These are phyloP conservation scores for Folsomia manolachei DNA, from an alignment of 2,888 invertebrate species.

Conservation along the genomic window DNA sequence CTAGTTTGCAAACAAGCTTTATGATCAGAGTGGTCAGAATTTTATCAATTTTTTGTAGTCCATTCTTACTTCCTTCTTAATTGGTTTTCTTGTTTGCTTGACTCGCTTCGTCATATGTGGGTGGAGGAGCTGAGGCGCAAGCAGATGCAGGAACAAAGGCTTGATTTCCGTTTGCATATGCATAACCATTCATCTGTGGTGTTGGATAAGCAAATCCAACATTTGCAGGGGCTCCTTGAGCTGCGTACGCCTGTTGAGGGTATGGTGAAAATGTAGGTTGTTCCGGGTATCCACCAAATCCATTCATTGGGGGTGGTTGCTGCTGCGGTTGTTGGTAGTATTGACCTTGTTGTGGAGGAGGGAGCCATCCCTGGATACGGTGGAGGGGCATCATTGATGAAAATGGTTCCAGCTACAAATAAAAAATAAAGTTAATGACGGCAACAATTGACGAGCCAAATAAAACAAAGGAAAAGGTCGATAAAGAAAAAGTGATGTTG, in stretches of 20 bases:
- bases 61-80: constrained; percentile 16
- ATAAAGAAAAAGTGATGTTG: too few species aligned
- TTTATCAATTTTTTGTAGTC: neutral
- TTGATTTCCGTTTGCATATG: constrained; percentile 44
- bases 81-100: constrained; percentile 37
- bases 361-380: constrained; percentile 58
- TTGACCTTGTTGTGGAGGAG: constrained; percentile 21
- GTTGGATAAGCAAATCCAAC: constrained; percentile 29
- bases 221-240: constrained; percentile 6
- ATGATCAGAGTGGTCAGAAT: too few species aligned
- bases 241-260: constrained; percentile 25
- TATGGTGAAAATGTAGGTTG: too few species aligned
- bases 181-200: constrained; percentile 34
- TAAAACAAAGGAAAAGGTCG: too few species aligned
- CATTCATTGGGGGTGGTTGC: constrained; percentile 5
- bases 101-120: constrained; percentile 31
- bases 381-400: constrained; percentile 58
- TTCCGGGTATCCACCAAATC: too few species aligned
- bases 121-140: constrained; percentile 37
- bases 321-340: constrained; percentile 21
- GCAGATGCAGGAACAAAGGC: constrained; percentile 40
- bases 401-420: constrained; percentile 55
- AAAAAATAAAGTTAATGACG: neutral
- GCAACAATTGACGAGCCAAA: too few species aligned
- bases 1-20: too few species aligned